Percentiles rank a stretch among this genome's conserved stretches.
Conservation (phyloP, 2,888 invertebrate genomes). For the Philereme vetulata region DNA sequence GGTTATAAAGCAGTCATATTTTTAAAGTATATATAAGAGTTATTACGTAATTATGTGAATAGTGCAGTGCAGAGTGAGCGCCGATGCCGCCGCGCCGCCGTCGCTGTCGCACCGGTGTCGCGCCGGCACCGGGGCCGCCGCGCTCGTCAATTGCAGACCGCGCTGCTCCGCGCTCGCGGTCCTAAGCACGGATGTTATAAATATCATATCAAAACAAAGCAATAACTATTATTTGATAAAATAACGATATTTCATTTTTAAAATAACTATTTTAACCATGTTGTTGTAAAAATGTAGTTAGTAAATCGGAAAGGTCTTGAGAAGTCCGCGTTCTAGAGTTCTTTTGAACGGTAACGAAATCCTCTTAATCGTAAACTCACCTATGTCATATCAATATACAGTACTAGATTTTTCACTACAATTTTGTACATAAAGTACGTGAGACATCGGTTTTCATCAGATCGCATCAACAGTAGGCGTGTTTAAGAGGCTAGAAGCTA, state of each 20-base stretch:
- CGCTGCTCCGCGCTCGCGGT: conserved; percentile 3
- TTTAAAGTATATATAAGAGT: conserved; percentile 82
- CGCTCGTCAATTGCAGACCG: conserved; percentile 16
- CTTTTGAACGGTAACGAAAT: conserved; percentile 77
- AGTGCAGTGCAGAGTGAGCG: conserved; percentile 57
- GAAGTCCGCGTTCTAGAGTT: conserved; percentile 80
- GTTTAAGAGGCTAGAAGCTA: conserved; percentile 38
- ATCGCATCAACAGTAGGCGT: conserved; percentile 43
- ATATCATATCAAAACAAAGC: conserved; percentile 81
- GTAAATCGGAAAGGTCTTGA: conserved; percentile 77
- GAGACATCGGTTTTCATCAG: conserved; percentile 37
- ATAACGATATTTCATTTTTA: conserved; percentile 74
- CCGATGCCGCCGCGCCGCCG: conserved; percentile 26
- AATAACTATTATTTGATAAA: conserved; percentile 82
- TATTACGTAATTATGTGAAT: conserved; percentile 74
- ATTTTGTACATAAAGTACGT: conserved; percentile 52
- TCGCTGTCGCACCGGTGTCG: not conserved
- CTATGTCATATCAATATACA: conserved; percentile 76
- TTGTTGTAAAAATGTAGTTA: conserved; percentile 81
- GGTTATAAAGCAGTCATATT: conserved; percentile 84
- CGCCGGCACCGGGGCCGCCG: not conserved
- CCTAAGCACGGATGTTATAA: conserved; percentile 55
- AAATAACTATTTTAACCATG: conserved; percentile 80
- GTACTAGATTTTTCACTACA: conserved; percentile 56
- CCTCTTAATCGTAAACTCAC: conserved; percentile 64